Percentiles rank a stretch among this genome's conserved stretches.
Evolutionary conservation across 2,888 invertebrate species (phyloP).

Genomic region (Ichneumoninae sp.): DNA sequence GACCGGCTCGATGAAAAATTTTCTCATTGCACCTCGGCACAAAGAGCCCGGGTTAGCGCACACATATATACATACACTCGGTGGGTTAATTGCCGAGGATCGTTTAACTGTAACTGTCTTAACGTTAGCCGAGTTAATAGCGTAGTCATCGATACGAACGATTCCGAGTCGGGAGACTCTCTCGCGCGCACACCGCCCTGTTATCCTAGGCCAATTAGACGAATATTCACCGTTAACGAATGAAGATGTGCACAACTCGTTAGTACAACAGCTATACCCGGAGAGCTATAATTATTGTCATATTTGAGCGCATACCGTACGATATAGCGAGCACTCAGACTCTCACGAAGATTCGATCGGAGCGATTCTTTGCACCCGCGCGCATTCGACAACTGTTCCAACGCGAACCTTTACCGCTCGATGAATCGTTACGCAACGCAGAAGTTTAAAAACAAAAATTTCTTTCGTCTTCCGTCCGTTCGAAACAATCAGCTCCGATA

Average conservation of each 20-base stretch:
- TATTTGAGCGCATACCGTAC: slow-evolving; percentile 19
- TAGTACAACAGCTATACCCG: slow-evolving; percentile 13
- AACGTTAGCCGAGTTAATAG: slow-evolving; percentile 26
- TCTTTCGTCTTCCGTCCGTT: background rate
- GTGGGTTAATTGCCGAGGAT: slow-evolving; percentile 55
- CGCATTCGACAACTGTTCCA: background rate
- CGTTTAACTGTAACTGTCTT: slow-evolving; percentile 61
- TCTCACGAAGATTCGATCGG: slow-evolving; percentile 27
- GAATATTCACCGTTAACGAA: slow-evolving; percentile 61
- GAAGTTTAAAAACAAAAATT: background rate
- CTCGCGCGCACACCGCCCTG: slow-evolving; percentile 31
- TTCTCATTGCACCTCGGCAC: slow-evolving; percentile 54
- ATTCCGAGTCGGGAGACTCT: slow-evolving; percentile 37
- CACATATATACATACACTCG: slow-evolving; percentile 18
- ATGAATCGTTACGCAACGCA: background rate
- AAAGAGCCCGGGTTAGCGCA: background rate
- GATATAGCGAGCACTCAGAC: background rate
- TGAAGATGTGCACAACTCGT: slow-evolving; percentile 52
- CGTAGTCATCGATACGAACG: slow-evolving; percentile 61
- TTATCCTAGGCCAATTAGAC: slow-evolving; percentile 62
- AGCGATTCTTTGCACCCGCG: background rate
- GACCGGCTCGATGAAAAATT: slow-evolving; percentile 50
- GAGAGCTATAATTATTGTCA: slow-evolving; percentile 53
- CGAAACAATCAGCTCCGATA: background rate
- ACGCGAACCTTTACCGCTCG: background rate